Conservation (phyloP, 2,888 invertebrate species). For the Agrenia bidenticulata region DNA sequence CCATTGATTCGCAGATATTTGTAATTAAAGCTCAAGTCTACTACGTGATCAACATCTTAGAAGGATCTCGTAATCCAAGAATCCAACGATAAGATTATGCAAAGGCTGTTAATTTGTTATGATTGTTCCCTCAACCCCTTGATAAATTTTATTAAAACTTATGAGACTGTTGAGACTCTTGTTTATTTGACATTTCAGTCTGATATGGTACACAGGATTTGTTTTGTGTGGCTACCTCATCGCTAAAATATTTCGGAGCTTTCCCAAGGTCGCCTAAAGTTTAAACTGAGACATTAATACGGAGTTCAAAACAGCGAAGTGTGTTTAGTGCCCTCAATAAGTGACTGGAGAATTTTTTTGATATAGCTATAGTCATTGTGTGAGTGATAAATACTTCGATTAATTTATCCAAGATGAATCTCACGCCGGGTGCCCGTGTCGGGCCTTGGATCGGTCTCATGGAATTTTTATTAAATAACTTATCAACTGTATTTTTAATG, state of each 20-base stretch:
- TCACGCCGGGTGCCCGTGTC: constrained; percentile 20
- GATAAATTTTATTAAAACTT: constrained; percentile 16
- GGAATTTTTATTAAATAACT: constrained; percentile 38
- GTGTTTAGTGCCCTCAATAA: too few relatives aligned
- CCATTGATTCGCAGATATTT: too few relatives aligned
- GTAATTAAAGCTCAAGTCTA: too few relatives aligned
- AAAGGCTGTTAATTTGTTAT: constrained; percentile 23
- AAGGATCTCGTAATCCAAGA: neutral
- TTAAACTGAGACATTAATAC: too few relatives aligned
- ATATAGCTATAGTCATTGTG: too few relatives aligned
- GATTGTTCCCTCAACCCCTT: constrained; percentile 19
- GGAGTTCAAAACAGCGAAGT: too few relatives aligned
- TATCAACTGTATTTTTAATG: constrained; percentile 38
- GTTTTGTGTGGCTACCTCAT: too few relatives aligned
- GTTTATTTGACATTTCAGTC: constrained; percentile 27
- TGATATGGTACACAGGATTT: constrained; percentile 20
- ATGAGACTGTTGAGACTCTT: neutral
- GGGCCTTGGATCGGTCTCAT: constrained; percentile 30
- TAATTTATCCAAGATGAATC: constrained; percentile 28
- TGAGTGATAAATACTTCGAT: too few relatives aligned
- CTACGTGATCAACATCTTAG: too few relatives aligned
- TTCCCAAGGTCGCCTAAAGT: too few relatives aligned
- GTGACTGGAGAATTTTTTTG: too few relatives aligned
- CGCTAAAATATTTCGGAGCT: too few relatives aligned
- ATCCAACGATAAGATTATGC: constrained; percentile 14